Percentiles rank a stretch among this genome's conserved stretches.
Evolutionary conservation across 2,113 vertebrate genomes (phyloP).

Genomic region (Phalacrocorax aristotelis): DNA sequence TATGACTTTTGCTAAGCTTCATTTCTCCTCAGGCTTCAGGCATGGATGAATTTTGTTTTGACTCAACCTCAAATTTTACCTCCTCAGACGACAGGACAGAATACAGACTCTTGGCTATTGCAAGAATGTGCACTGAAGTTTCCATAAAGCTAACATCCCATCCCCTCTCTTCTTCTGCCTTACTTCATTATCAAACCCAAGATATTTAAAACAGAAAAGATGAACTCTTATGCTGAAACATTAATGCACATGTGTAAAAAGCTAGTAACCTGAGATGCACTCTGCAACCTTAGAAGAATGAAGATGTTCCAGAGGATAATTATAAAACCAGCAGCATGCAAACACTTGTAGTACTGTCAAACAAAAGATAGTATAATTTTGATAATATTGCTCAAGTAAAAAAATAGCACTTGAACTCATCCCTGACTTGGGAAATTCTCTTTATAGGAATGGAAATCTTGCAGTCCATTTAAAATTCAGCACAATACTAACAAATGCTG

Average conservation of each 20-base stretch:
- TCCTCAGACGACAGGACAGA: background rate
- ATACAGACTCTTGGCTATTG: background rate
- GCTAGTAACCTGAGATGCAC: background rate
- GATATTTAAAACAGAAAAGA: background rate
- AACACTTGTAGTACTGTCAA: background rate
- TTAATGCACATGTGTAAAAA: background rate
- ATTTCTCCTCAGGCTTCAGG: background rate
- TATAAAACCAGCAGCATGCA: background rate
- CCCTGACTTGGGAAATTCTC: background rate
- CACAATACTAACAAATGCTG: background rate
- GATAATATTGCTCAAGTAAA: background rate
- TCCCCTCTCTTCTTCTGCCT: background rate
- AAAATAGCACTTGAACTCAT: background rate
- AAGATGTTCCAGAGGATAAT: background rate
- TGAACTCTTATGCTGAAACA: background rate
- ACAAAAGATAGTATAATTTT: background rate
- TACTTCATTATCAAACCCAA: background rate
- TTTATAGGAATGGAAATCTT: background rate
- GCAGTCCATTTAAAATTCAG: background rate
- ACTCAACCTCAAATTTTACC: background rate
- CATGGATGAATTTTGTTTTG: background rate
- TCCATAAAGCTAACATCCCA: background rate
- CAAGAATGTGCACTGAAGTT: background rate
- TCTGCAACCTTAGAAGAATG: background rate
- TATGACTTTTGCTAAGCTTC: background rate